Evolutionary conservation across 1,140 invertebrate genomes (phyloP).

Genomic region (Tenebrio molitor): DNA sequence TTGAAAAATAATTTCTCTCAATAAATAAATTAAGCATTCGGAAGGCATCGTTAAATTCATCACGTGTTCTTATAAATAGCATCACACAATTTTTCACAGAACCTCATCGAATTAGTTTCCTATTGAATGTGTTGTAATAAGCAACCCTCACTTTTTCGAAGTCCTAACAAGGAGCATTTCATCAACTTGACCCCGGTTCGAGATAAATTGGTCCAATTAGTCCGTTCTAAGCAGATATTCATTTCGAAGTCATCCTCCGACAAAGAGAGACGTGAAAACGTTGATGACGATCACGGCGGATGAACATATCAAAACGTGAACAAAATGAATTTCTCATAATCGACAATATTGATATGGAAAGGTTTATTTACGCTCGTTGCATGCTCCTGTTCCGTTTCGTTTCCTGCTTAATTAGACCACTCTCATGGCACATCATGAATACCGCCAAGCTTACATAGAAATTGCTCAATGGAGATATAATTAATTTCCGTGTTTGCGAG

Average conservation of each 20-base stretch:
- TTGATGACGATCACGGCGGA: neutral
- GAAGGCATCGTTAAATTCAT: too few species aligned
- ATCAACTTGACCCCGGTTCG: conserved; percentile 29
- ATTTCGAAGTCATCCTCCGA: neutral
- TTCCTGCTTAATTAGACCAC: conserved; percentile 37
- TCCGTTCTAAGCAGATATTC: neutral
- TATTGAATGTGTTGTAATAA: conserved; percentile 19
- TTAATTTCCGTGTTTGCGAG: conserved; percentile 24
- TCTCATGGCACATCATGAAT: conserved; percentile 29
- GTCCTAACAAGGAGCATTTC: conserved; percentile 27
- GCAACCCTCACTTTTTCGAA: neutral
- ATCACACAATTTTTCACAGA: conserved; percentile 21
- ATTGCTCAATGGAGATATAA: conserved; percentile 33
- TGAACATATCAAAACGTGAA: conserved; percentile 1
- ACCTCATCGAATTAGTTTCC: conserved; percentile 7
- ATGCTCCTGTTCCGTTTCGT: conserved; percentile 20
- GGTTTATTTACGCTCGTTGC: conserved; percentile 32
- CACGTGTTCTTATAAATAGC: neutral
- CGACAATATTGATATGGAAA: conserved; percentile 4
- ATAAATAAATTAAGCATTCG: too few species aligned
- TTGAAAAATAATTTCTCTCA: too few species aligned
- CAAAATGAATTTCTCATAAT: conserved; percentile 20
- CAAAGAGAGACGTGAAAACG: conserved; percentile 1
- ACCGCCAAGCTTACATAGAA: conserved; percentile 21
- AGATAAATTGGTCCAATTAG: conserved; percentile 35